These are phyloP conservation scores for Echeneis naucrates DNA, from an alignment of 2,797 vertebrate species.

Conservation along the genomic window DNA sequence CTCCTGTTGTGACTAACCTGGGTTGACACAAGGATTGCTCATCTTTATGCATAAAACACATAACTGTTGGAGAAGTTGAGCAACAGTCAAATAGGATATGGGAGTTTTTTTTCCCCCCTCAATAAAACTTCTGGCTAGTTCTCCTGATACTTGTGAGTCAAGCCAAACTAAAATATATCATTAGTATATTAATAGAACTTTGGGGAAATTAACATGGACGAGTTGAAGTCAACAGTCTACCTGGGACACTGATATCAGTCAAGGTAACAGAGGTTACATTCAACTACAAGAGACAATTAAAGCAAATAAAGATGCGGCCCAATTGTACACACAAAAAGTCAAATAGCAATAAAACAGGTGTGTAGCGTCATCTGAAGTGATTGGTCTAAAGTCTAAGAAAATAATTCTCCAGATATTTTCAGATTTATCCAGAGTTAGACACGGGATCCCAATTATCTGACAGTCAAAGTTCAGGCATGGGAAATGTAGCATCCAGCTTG, in stretches of 20 bases:
- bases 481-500: background rate
- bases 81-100: constrained; percentile 47
- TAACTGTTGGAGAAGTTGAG: constrained; percentile 46
- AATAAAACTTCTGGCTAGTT: constrained; percentile 30
- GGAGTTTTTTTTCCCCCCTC: constrained; percentile 4
- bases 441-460: background rate
- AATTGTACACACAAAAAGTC: background rate
- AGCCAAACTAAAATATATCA: constrained; percentile 12
- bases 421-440: background rate
- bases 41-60: constrained; percentile 69
- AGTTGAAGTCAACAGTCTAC: background rate
- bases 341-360: background rate
- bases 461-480: background rate
- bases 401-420: constrained; percentile 1
- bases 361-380: background rate
- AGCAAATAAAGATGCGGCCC: background rate
- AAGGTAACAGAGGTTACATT: constrained; percentile 1
- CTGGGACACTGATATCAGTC: constrained; percentile 8
- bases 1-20: constrained; percentile 57
- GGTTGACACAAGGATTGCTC: constrained; percentile 53
- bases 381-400: background rate
- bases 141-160: constrained; percentile 38
- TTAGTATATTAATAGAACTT: constrained; percentile 6
- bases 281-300: background rate
- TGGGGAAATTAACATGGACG: constrained; percentile 21